These are phyloP conservation scores for Barnardius zonarius DNA, from an alignment of 2,113 vertebrate species.

Conservation along the genomic window DNA sequence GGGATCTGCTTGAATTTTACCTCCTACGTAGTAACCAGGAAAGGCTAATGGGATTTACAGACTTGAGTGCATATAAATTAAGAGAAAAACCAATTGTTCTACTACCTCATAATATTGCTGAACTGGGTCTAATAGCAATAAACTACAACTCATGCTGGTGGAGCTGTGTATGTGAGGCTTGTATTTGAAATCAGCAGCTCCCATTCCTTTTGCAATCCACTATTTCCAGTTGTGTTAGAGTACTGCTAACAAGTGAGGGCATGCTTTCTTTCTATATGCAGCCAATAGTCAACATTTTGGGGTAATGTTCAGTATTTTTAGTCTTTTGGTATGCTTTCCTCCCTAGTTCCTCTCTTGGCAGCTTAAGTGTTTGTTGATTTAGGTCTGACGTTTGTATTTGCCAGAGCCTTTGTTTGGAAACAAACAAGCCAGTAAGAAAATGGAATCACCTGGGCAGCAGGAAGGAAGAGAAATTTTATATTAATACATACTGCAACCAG, in stretches of 20 bases:
- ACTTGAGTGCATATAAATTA: not conserved
- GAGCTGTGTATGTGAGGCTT: not conserved
- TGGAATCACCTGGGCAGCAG: not conserved
- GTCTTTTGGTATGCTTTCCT: not conserved
- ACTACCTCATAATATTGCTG: not conserved
- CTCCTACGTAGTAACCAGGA: not conserved
- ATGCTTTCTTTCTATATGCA: not conserved
- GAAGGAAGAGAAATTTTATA: not conserved
- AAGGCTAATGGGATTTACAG: not conserved
- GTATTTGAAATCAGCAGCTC: not conserved
- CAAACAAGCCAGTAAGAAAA: not conserved
- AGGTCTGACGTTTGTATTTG: not conserved
- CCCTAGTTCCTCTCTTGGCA: not conserved
- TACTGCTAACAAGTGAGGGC: not conserved
- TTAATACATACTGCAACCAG: not conserved
- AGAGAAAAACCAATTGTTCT: not conserved
- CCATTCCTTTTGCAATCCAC: not conserved
- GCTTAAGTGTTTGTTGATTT: not conserved
- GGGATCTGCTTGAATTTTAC: not conserved
- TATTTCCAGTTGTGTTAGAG: not conserved
- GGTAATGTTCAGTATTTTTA: not conserved
- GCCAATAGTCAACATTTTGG: not conserved
- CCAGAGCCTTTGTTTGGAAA: not conserved
- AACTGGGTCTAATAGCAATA: not conserved
- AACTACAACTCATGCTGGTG: not conserved